Conservation (phyloP, 2,113 vertebrate genomes). For the Neodon shergylaensis region DNA sequence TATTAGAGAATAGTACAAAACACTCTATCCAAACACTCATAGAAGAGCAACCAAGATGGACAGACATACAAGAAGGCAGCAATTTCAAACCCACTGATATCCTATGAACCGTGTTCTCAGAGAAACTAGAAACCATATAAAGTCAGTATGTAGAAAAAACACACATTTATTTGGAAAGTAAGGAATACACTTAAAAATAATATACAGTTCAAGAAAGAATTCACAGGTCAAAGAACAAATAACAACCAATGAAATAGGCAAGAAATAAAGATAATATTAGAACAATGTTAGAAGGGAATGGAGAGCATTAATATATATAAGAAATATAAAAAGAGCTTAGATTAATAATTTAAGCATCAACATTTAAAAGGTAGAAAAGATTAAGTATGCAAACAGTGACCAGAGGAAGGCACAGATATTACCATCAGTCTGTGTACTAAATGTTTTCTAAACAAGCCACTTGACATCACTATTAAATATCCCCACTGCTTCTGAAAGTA, state of each 20-base stretch:
- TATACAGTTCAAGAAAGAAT: not conserved
- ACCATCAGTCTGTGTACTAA: not conserved
- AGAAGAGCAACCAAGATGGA: not conserved
- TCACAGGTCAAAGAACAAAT: not conserved
- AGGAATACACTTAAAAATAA: not conserved
- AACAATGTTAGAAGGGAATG: not conserved
- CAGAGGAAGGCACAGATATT: not conserved
- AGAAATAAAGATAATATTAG: not conserved
- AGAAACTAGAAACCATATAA: not conserved
- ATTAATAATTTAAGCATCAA: not conserved
- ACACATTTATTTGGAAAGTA: not conserved
- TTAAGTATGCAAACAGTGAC: not conserved
- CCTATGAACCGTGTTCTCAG: not conserved
- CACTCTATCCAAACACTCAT: not conserved
- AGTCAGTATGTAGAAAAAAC: not conserved
- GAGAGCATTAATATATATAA: not conserved
- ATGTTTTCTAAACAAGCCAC: not conserved
- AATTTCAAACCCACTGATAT: not conserved
- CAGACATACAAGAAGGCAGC: not conserved
- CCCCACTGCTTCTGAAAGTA: not conserved
- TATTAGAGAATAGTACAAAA: not conserved
- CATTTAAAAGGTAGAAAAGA: not conserved
- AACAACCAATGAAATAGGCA: not conserved
- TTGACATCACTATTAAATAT: not conserved
- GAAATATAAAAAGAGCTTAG: not conserved